Base-by-base conservation (phyloP, 2,888 invertebrate species). In the Notocelia uddmanniana region DNA sequence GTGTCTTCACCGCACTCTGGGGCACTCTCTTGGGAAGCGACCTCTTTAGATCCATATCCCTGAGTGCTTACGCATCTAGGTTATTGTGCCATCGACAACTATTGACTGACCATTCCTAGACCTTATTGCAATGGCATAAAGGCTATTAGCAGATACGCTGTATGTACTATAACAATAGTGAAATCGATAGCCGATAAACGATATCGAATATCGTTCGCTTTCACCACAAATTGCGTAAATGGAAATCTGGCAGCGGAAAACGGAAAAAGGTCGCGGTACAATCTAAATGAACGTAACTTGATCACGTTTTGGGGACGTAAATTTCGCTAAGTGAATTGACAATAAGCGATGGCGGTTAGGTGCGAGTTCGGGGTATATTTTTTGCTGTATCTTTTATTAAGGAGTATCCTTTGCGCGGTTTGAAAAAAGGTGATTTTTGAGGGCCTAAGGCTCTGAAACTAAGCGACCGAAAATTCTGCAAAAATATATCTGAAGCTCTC, bases 21-120 rank as follows among this genome's bases (percentile, higher is more conserved):
- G 81, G 74, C 78, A 78, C 81, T 79, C 87, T 89, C 89, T 81
- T 77, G 88, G 87, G 90, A 85, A 83, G 84, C 87, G 90, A 91
- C 92, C 92, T 85, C 89, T 85, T 89, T 90, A 77, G 78, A 76
- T 74, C 84, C 84, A 88, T 89, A 88, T 87, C 86, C 86, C 84
- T 89, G 86, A 91, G 91, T 90, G 89, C 86, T 68, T 86, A 87
- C 89, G 88, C 89, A 87, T 90, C 86, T 88, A 88, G 89, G 89
- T 89, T 91, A 90, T 89, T 86, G 86, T 85, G 82, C n/a, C n/a
- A n/a, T 45, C 45, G n/a, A 45, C 45, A n/a, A 45, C 45, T n/a
- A 45, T 13, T n/a, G 1, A 41, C 45, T n/a, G 45, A 45, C 45
- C 45, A 45, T 45, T n/a, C 5, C 5, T 45, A 8, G 6, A n/a